Percentiles rank a stretch among this genome's conserved stretches.
Evolutionary conservation across 30 jellyfish, hydroid and myxozoan species (phyloP).

Genomic region (Chrysaora quinquecirrha): DNA sequence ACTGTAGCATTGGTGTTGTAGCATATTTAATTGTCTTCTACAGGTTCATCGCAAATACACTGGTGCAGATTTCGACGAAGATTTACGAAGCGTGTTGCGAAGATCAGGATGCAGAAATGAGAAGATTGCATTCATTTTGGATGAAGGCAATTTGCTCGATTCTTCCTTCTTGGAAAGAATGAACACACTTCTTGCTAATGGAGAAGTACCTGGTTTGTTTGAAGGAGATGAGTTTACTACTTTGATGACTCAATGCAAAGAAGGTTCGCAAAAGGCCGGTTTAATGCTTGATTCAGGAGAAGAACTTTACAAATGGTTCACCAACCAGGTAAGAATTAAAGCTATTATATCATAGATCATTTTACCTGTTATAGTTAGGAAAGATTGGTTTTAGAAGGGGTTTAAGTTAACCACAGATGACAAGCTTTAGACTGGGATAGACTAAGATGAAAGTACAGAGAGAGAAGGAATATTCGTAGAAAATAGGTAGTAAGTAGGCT

Average conservation of each 20-base stretch:
- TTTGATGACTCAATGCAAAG: conserved; percentile 98
- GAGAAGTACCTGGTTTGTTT: conserved; percentile 99
- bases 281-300: conserved; percentile 98
- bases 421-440: too few species aligned
- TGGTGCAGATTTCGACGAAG: conserved; percentile 99
- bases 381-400: too few species aligned
- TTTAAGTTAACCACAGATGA: too few species aligned
- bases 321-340: conserved; percentile 74
- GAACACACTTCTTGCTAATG: conserved; percentile 98
- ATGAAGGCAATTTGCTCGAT: conserved; percentile 94
- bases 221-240: conserved; percentile 99
- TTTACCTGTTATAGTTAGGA: too few species aligned
- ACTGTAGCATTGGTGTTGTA: too few species aligned
- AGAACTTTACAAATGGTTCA: conserved; percentile 98
- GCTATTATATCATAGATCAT: not conserved
- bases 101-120: conserved; percentile 97
- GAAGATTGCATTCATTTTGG: conserved; percentile 98
- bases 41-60: conserved; percentile 98
- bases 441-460: too few species aligned
- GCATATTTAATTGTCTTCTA: not conserved
- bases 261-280: conserved; percentile 98
- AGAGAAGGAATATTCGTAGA: too few species aligned
- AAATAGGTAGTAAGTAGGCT: too few species aligned
- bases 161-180: conserved; percentile 96
- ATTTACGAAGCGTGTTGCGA: conserved; percentile 85